Evolutionary conservation across 2,888 invertebrate genomes (phyloP), one percentile per base, ranked within the genome.

Genomic region (Cerastis leucographa): DNA sequence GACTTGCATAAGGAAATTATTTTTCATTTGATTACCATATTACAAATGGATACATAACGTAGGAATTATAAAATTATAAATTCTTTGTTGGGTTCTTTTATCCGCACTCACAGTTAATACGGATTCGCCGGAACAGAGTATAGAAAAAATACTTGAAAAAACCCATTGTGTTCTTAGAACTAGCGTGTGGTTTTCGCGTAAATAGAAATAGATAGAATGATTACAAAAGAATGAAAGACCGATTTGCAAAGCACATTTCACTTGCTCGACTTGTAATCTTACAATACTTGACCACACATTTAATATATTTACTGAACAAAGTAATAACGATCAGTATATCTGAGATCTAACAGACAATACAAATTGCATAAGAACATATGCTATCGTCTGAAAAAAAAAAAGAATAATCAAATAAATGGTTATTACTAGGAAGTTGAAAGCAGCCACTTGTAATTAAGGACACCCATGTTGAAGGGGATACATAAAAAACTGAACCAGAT

Each of bases 21-120:
- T 84, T 76, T 87, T 87, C 66, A 59, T 80, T 87, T 87, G 35
- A 83, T 76, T 74, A 51, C 62, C 64, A 62, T 44, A 54, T 87
- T 77, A 83, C 80, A 69, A n/a, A 80, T 76, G 59, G 29, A 68
- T 62, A 78, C 61, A 51, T 77, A 71, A 69, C 49, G 46, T 74
- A 46, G 84, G 66, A 74, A 83, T 74, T 66, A 70, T 78, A 70
- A 74, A 78, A 69, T n/a, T n/a, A n/a, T n/a, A n/a, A n/a, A n/a
- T n/a, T n/a, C n/a, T 49, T 59, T 65, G 56, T 49, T 49, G 7
- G n/a, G 42, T 51, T 71, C 44, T 68, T 51, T 62, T n/a, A 64
- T 76, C 35, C 59, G 65, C n/a, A 29, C 54, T 12, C 59, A 42
- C 40, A 54, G 25, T 54, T 44, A n/a, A n/a, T 40, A 61, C 56